Evolutionary conservation across 2,888 invertebrate genomes (phyloP).

Genomic region (Aleiodes alternator): DNA sequence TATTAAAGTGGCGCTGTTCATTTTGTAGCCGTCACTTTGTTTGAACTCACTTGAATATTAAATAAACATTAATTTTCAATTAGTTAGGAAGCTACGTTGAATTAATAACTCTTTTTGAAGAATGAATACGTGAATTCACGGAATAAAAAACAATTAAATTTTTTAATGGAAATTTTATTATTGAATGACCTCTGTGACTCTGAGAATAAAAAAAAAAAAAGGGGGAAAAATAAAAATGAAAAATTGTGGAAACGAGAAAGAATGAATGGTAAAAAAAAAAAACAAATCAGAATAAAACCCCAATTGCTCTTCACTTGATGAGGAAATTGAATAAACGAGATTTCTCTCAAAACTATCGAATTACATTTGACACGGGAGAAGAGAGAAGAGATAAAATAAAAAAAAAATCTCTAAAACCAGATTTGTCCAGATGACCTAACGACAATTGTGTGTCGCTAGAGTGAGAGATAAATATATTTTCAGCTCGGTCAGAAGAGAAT

Average conservation of each 20-base stretch:
- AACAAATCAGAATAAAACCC: background rate
- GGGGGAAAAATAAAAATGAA: background rate
- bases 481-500: constrained; percentile 45
- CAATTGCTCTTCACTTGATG: no score
- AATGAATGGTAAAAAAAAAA: background rate
- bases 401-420: constrained; percentile 14
- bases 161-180: constrained; percentile 15
- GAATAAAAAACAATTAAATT: constrained; percentile 11
- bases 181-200: background rate
- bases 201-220: background rate
- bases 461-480: constrained; percentile 13
- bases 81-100: constrained; percentile 10
- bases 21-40: background rate
- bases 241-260: background rate
- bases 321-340: background rate
- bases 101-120: constrained; percentile 1
- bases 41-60: constrained; percentile 3
- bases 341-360: constrained; percentile 12
- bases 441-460: constrained; percentile 30
- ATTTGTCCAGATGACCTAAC: constrained; percentile 34
- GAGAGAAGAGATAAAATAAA: background rate
- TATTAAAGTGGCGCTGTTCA: constrained; percentile 19
- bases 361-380: constrained; percentile 8
- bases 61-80: constrained; percentile 20
- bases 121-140: background rate